A percentile compares a stretch with the other conserved stretches of the same genome.
These are phyloP conservation scores for Odontamblyopus rebecca DNA, from an alignment of 2,797 vertebrate genomes.

Conservation along the genomic window DNA sequence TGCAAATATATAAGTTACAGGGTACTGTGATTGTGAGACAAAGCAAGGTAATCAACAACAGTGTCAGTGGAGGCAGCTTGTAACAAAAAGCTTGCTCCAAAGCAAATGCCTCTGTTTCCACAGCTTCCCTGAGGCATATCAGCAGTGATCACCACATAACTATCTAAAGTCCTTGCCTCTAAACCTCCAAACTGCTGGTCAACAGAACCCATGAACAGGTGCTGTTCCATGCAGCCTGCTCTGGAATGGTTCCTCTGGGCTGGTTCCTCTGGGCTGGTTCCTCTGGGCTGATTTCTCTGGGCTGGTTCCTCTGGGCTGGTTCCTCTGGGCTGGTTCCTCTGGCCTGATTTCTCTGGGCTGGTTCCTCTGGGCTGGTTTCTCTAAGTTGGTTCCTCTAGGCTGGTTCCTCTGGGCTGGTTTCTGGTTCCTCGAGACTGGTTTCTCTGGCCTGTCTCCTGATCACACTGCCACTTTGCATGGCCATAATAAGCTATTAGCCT, in stretches of 20 bases:
- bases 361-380: too few relatives aligned
- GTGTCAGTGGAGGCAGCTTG: too few relatives aligned
- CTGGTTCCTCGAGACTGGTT: slow-evolving; percentile 58
- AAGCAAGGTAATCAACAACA: too few relatives aligned
- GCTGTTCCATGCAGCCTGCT: slow-evolving; percentile 60
- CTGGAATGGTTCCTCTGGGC: slow-evolving; percentile 70
- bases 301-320: slow-evolving; percentile 13
- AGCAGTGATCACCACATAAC: background rate
- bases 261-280: too few relatives aligned
- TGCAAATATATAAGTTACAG: too few relatives aligned
- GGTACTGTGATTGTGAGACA: too few relatives aligned
- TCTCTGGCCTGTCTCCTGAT: slow-evolving; percentile 79
- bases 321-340: slow-evolving; percentile 62
- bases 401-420: slow-evolving; percentile 58
- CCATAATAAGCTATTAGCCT: slow-evolving; percentile 93
- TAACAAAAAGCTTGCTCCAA: too few relatives aligned
- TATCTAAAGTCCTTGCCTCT: background rate
- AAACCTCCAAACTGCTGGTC: background rate
- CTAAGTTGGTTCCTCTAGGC: too few relatives aligned
- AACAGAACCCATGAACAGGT: background rate
- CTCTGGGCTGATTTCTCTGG: too few relatives aligned
- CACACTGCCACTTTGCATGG: slow-evolving; percentile 86
- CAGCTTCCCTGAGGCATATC: too few relatives aligned
- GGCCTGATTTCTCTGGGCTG: slow-evolving; percentile 40
- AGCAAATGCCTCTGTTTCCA: too few relatives aligned